Percentiles rank a stretch among this genome's conserved stretches.
These are phyloP conservation scores for Progne subis DNA, from an alignment of 2,113 vertebrate genomes.

Conservation along the genomic window DNA sequence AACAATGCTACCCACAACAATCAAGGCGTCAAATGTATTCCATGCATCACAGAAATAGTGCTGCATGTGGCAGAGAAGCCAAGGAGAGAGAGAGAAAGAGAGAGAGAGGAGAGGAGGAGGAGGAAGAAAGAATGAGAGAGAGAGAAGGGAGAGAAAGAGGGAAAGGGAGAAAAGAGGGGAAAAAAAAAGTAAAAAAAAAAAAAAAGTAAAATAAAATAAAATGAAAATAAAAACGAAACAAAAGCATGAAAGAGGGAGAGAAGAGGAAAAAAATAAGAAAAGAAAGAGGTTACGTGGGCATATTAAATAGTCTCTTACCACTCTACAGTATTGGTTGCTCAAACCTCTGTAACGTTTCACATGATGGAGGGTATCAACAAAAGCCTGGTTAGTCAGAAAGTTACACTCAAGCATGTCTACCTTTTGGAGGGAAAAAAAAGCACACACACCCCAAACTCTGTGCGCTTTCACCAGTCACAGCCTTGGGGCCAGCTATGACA, in stretches of 20 bases:
- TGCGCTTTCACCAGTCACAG: slow-evolving; percentile 69
- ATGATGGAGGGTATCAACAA: slow-evolving; percentile 77
- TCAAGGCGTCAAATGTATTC: slow-evolving; percentile 99
- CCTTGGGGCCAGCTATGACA: slow-evolving; percentile 64
- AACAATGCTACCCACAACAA: slow-evolving; percentile 99
- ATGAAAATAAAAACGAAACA: slow-evolving; percentile 59
- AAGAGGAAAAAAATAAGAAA: slow-evolving; percentile 93
- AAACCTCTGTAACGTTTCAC: slow-evolving; percentile 75
- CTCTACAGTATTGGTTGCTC: slow-evolving; percentile 77
- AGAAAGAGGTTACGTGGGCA: slow-evolving; percentile 92
- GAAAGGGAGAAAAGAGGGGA: slow-evolving; percentile 57
- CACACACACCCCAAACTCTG: slow-evolving; percentile 70
- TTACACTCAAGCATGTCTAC: slow-evolving; percentile 63
- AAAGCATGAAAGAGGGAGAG: slow-evolving; percentile 85
- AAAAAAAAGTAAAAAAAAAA: slow-evolving; percentile 63
- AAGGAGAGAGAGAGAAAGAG: slow-evolving; percentile 62
- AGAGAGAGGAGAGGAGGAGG: neutral
- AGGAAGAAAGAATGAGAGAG: slow-evolving; percentile 25
- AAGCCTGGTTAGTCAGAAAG: slow-evolving; percentile 79
- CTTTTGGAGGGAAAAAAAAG: slow-evolving; percentile 70
- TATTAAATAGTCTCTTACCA: slow-evolving; percentile 80
- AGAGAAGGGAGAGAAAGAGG: slow-evolving; percentile 67
- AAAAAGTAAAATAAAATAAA: slow-evolving; percentile 67
- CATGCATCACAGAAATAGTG: slow-evolving; percentile 99
- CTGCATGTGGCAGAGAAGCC: slow-evolving; percentile 86